A percentile compares a stretch with the other conserved stretches of the same genome.
Conservation (phyloP, 2,113 vertebrate genomes). For the Engraulis encrasicolus region DNA sequence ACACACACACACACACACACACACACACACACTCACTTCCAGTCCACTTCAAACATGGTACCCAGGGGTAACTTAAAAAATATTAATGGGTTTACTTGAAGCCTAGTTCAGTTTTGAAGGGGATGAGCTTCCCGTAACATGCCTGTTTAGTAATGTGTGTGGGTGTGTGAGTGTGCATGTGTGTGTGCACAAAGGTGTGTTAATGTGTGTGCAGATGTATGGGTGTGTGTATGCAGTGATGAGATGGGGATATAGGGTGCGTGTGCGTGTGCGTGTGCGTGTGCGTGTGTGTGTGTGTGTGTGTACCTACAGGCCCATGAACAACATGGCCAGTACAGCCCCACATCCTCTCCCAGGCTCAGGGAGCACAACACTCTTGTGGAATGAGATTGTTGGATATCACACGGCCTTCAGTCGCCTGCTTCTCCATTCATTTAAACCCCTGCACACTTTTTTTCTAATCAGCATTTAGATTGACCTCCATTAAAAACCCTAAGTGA, state of each 20-base stretch:
- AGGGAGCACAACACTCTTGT: not conserved
- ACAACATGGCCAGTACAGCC: not conserved
- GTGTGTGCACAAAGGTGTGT: too few relatives aligned
- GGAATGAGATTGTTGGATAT: slow-evolving; percentile 12
- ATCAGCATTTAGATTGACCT: slow-evolving; percentile 18
- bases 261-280: not conserved
- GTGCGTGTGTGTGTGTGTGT: not conserved
- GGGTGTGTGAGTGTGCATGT: not conserved
- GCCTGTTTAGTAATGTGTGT: not conserved
- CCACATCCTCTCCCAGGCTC: not conserved
- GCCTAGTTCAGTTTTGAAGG: not conserved
- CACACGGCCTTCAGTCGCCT: not conserved
- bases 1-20: not conserved
- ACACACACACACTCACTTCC: not conserved
- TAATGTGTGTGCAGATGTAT: too few relatives aligned
- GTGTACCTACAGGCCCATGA: not conserved
- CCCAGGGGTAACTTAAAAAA: not conserved
- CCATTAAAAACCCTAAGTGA: slow-evolving; percentile 18
- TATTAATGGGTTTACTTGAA: not conserved
- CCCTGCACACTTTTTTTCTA: slow-evolving; percentile 3
- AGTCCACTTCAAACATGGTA: not conserved
- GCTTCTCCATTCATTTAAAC: slow-evolving; percentile 1
- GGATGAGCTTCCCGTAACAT: not conserved
- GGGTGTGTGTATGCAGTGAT: not conserved
- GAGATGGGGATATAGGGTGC: too few relatives aligned